Evolutionary conservation across 2,888 invertebrate species (phyloP).

Genomic region (Synanthedon tipuliformis): DNA sequence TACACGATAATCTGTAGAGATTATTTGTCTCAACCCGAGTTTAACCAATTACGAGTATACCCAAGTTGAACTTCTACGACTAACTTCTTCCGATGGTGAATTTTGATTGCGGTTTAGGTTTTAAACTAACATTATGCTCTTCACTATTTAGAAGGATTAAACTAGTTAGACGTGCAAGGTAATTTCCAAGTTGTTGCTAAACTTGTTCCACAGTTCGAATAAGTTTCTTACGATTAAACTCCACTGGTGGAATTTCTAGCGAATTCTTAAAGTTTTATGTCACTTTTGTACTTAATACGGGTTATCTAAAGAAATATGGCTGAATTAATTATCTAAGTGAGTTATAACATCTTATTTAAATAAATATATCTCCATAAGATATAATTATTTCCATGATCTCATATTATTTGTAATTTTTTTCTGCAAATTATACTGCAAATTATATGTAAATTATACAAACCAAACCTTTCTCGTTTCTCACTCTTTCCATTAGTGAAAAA

Average conservation of each 20-base stretch:
- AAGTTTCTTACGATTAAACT: constrained; percentile 5
- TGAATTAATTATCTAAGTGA: too few relatives aligned
- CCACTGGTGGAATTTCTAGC: background rate
- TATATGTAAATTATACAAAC: too few relatives aligned
- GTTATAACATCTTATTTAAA: too few relatives aligned
- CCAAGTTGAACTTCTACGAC: background rate
- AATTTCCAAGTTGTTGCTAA: constrained; percentile 18
- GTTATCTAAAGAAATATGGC: background rate
- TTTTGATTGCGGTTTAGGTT: constrained; percentile 24
- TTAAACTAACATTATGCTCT: constrained; percentile 20
- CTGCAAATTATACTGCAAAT: too few relatives aligned
- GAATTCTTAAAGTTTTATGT: background rate
- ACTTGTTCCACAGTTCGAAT: constrained; percentile 10
- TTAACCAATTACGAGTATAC: background rate
- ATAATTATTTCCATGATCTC: too few relatives aligned
- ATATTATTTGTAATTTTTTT: too few relatives aligned
- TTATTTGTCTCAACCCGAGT: background rate
- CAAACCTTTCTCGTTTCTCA: too few relatives aligned
- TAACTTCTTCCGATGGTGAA: constrained; percentile 4
- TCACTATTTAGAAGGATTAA: constrained; percentile 11
- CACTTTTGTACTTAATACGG: background rate
- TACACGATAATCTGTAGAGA: too few relatives aligned
- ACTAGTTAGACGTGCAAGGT: constrained; percentile 13
- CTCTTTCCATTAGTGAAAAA: too few relatives aligned
- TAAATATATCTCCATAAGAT: too few relatives aligned